Base-by-base conservation (phyloP, 2,888 invertebrate genomes). In the Pterobdella sp. region DNA sequence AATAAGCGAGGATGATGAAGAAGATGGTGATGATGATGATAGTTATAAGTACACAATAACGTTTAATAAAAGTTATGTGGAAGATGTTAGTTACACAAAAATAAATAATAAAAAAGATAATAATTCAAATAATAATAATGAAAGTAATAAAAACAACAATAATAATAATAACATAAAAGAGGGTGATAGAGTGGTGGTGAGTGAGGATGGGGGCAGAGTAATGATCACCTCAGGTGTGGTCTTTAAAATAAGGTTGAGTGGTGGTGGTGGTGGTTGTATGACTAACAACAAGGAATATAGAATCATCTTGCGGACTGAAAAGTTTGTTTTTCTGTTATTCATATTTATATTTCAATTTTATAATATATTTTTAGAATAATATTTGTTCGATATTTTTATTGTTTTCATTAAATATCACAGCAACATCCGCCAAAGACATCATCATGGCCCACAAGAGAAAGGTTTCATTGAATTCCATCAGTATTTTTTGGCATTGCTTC, bases 151-250 rank as follows among this genome's bases (percentile, higher is more conserved):
- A 42, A n/a, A n/a, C n/a, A n/a, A 56, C 26, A 56, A 56, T 56
- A 56, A 56, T 14, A 56, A 14, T 4, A 56, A 56, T 56, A 22
- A 26, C 60, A 56, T 56, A 56, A 26, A 22, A 22, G n/a, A 26
- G n/a, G 60, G 60, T 7, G 60, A 56, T n/a, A 56, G n/a, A 22
- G n/a, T 56, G 14, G 26, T 56, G n/a, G 60, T 56, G 60, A 56
- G 60, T 56, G 60, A 56, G 60, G 60, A 26, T 4, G n/a, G 60
- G 18, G 60, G 60, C 4, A 56, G 60, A 26, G 60, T 56, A 3
- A 26, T 26, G 18, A n/a, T 56, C 4, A 56, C 60, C 4, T 14
- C 60, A 4, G 60, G 60, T 4, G n/a, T 56, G 4, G 60, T 56
- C n/a, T 22, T 56, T 22, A 26, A 22, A 26, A n/a, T 56, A 4